Evolutionary conservation across 2,888 invertebrate species (phyloP).

Genomic region (Cryptophagus acutangulus): DNA sequence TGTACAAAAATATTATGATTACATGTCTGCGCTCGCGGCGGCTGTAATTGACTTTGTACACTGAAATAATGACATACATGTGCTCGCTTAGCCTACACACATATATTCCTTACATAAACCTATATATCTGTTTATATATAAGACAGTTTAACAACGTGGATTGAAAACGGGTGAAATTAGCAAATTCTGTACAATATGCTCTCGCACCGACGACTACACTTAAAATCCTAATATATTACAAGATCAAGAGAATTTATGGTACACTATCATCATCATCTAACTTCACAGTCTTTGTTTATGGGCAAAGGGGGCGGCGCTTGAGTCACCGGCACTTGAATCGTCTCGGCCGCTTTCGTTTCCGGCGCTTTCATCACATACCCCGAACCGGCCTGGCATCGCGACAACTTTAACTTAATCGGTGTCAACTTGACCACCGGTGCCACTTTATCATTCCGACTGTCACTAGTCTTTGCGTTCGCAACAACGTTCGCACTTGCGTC

Average conservation of each 20-base stretch:
- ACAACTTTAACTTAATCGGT: constrained; percentile 78
- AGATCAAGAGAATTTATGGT: constrained; percentile 32
- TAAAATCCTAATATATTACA: constrained; percentile 35
- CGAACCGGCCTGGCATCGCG: constrained; percentile 74
- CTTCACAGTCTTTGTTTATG: constrained; percentile 77
- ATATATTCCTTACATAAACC: constrained; percentile 11
- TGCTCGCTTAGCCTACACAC: constrained; percentile 16
- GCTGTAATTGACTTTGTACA: constrained; percentile 55
- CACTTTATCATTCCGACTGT: background rate
- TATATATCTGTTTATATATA: constrained; percentile 16
- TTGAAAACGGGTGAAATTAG: constrained; percentile 41
- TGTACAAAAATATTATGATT: constrained; percentile 56
- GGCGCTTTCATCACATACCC: constrained; percentile 56
- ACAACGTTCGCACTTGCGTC: background rate
- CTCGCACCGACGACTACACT: constrained; percentile 21
- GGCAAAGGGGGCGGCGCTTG: constrained; percentile 53
- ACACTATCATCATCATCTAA: constrained; percentile 75
- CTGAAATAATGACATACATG: constrained; percentile 37
- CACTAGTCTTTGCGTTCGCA: background rate
- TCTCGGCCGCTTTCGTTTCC: constrained; percentile 36
- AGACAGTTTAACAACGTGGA: constrained; percentile 22
- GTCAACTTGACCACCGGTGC: constrained; percentile 52
- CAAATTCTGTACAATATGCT: constrained; percentile 39
- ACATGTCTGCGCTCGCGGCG: constrained; percentile 47
- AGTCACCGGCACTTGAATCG: too few relatives aligned